Evolutionary conservation across 1,140 invertebrate species (phyloP).

Genomic region (Arctopsyche grandis): DNA sequence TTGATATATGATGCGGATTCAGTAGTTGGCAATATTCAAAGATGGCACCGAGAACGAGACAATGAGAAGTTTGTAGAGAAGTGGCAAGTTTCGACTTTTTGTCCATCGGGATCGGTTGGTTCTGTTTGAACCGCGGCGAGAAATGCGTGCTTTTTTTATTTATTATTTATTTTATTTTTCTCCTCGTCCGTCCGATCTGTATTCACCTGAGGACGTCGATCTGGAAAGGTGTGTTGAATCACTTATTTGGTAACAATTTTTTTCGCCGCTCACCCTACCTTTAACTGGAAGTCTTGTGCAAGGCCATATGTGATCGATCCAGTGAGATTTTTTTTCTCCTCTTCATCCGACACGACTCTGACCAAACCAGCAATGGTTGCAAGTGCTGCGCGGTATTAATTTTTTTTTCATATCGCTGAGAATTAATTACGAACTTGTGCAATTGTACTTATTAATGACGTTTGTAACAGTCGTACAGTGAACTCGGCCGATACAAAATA

Average conservation of each 20-base stretch:
- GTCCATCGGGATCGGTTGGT: neutral
- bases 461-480: neutral
- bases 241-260: slow-evolving; percentile 43
- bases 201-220: slow-evolving; percentile 34
- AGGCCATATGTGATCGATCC: slow-evolving; percentile 29
- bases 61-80: neutral
- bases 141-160: neutral
- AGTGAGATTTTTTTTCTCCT: slow-evolving; percentile 13
- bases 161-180: neutral
- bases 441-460: neutral
- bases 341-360: neutral
- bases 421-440: neutral
- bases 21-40: neutral
- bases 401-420: too few species aligned
- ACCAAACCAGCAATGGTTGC: neutral
- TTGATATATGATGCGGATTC: slow-evolving; percentile 27
- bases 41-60: neutral
- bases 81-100: slow-evolving; percentile 16
- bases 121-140: slow-evolving; percentile 3
- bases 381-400: neutral
- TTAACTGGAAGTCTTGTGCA: neutral
- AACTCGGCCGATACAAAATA: neutral
- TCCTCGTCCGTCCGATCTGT: slow-evolving; percentile 13
- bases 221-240: slow-evolving; percentile 45
- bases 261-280: slow-evolving; percentile 10